Conservation (phyloP, 1,140 invertebrate species). For the Rhagoletis pomonella region DNA sequence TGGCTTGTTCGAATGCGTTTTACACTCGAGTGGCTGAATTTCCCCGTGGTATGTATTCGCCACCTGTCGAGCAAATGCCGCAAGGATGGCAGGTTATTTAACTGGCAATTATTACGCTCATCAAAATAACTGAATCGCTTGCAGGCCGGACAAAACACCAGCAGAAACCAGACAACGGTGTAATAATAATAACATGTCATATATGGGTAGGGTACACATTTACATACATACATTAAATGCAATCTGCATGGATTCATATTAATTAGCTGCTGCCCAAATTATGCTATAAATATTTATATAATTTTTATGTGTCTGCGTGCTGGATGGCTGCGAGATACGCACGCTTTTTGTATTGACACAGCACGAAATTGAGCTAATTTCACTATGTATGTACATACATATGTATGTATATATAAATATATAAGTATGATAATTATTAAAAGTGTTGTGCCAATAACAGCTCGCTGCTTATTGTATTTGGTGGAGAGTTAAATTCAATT, state of each 20-base stretch:
- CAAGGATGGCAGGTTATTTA: not conserved
- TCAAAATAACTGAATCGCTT: constrained; percentile 18
- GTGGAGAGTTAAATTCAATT: no score
- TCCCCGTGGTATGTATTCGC: not conserved
- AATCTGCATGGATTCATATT: not conserved
- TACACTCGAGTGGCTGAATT: not conserved
- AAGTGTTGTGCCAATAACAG: no score
- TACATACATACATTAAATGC: not conserved
- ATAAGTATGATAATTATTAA: no score
- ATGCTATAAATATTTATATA: constrained; percentile 29
- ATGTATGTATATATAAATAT: no score
- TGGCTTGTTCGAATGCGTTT: constrained; percentile 13
- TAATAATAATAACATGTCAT: not conserved
- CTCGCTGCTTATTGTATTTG: no score
- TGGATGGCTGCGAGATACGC: not conserved
- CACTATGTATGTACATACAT: no score
- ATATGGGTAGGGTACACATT: not conserved
- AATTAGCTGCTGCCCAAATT: constrained; percentile 17
- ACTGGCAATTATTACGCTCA: constrained; percentile 14
- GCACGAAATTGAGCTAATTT: no score
- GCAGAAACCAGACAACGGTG: not conserved
- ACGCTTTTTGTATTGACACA: not conserved
- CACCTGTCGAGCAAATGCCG: not conserved
- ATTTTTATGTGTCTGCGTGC: constrained; percentile 3
- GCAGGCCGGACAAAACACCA: not conserved